Evolutionary conservation across 2,888 invertebrate genomes (phyloP).

Genomic region (Watsonalla cultraria): DNA sequence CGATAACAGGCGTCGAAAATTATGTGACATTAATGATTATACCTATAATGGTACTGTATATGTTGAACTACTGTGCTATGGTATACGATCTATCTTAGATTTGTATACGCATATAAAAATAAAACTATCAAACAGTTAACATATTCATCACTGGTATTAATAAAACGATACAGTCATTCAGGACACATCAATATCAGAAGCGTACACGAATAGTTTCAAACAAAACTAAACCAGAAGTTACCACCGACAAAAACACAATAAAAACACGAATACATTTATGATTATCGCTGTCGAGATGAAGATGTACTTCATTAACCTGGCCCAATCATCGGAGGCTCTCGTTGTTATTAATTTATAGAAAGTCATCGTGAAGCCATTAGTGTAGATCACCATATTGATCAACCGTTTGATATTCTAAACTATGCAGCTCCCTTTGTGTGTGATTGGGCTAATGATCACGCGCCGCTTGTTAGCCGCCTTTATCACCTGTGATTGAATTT

Average conservation of each 20-base stretch:
- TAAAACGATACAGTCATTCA: background rate
- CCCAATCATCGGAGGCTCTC: slow-evolving; percentile 62
- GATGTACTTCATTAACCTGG: slow-evolving; percentile 66
- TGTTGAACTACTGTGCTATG: too few relatives aligned
- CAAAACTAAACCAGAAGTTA: slow-evolving; percentile 36
- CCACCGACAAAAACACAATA: slow-evolving; percentile 39
- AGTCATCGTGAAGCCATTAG: slow-evolving; percentile 75
- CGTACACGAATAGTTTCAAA: slow-evolving; percentile 3
- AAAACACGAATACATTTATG: slow-evolving; percentile 48
- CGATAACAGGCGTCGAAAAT: too few relatives aligned
- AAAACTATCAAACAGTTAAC: background rate
- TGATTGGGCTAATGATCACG: slow-evolving; percentile 71
- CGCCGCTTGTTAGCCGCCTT: slow-evolving; percentile 69
- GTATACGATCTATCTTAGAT: too few relatives aligned
- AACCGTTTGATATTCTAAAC: slow-evolving; percentile 49
- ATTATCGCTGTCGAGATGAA: slow-evolving; percentile 54
- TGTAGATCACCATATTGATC: slow-evolving; percentile 70
- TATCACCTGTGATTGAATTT: slow-evolving; percentile 60
- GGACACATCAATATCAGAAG: background rate
- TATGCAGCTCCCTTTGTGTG: slow-evolving; percentile 46
- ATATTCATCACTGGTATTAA: background rate
- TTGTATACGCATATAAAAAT: too few relatives aligned
- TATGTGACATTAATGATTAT: too few relatives aligned
- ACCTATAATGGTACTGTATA: too few relatives aligned
- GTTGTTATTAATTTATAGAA: slow-evolving; percentile 78